phyloP scores from a whole-genome alignment of 2,113 vertebrate species.

The Pseudorhombus dupliciocellatus region DNA sequence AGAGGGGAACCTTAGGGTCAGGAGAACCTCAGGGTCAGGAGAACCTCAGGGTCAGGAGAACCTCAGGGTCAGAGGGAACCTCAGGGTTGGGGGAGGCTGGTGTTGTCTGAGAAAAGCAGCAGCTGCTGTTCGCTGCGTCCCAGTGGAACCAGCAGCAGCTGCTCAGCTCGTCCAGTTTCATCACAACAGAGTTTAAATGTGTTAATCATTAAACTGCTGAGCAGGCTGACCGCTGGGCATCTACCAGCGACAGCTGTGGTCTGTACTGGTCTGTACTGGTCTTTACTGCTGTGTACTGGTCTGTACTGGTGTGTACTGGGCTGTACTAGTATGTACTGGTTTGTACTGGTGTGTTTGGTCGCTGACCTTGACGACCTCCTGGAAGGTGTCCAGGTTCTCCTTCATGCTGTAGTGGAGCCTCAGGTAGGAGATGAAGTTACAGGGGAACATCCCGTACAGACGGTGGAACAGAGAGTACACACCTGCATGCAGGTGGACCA shows the following conservation, averaged over 20 bases:
- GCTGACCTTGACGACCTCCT: slow-evolving; percentile 90
- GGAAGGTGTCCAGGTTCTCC: slow-evolving; percentile 96
- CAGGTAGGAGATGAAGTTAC: slow-evolving; percentile 97
- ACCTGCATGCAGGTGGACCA: slow-evolving; percentile 93
- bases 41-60: too few species aligned
- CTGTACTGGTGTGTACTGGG: background rate
- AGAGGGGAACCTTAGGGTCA: background rate
- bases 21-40: too few species aligned
- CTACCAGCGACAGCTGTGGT: too few species aligned
- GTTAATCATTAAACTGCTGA: too few species aligned
- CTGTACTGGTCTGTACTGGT: too few species aligned
- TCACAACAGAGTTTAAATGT: background rate
- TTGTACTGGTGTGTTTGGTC: background rate
- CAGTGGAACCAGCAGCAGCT: background rate
- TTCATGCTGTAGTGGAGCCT: slow-evolving; percentile 98
- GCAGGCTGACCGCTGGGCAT: too few species aligned
- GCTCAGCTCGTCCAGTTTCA: background rate
- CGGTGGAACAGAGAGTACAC: slow-evolving; percentile 97
- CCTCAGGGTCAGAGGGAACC: too few species aligned
- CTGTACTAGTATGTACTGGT: background rate
- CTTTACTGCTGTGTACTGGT: too few species aligned
- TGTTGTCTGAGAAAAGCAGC: slow-evolving; percentile 18
- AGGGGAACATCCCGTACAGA: slow-evolving; percentile 98
- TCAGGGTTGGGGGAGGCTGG: background rate
- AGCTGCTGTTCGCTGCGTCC: slow-evolving; percentile 17